Evolutionary conservation across 2,797 vertebrate genomes (phyloP), one percentile per base, ranked within the genome.

Genomic region (Cyclopterus lumpus): DNA sequence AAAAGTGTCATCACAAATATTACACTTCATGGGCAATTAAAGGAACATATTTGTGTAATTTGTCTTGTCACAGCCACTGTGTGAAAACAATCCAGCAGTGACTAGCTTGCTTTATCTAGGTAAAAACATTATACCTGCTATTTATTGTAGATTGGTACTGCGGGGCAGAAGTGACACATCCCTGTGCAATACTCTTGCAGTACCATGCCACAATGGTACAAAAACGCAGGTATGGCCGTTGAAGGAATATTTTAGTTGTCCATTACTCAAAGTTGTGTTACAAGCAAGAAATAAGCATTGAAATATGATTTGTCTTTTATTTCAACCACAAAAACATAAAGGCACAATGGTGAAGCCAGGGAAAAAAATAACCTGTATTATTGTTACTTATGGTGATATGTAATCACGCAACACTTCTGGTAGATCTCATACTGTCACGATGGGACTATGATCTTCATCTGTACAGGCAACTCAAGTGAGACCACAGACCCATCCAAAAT

Each of bases 1-100:
- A 72, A 63, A 60, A 15, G 4, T 42, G 51, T 42, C 12, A 64
- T 64, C 34, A 68, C 58, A 73, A 63, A 68, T 79, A 42, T 48
- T 40, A 64, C 40, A 67, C 24, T 67, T 46, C 18, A 44, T 20
- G 15, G 8, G 65, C 30, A 48, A 62, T 28, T 22, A 38, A 22
- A 24, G 34, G 44, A 60, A 44, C 11, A 53, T 18, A 26, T 46
- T 59, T 75, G 26, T 61, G n/a, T 63, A 6, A 34, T 34, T 8
- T 36, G 4, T 34, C 7, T 40, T 15, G 11, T 44, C 65, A 44
- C 9, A 55, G 40, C n/a, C 30, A 55, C 40, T 30, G 18, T 22
- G 38, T 28, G 8, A 49, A 66, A 66, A 49, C 54, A 46, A n/a
- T 26, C 22, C 5, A 63, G 1, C 40, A 26, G 6, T 18, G 42